Base-by-base conservation (phyloP, 2,888 invertebrate genomes). In the Drosophila tripunctata region DNA sequence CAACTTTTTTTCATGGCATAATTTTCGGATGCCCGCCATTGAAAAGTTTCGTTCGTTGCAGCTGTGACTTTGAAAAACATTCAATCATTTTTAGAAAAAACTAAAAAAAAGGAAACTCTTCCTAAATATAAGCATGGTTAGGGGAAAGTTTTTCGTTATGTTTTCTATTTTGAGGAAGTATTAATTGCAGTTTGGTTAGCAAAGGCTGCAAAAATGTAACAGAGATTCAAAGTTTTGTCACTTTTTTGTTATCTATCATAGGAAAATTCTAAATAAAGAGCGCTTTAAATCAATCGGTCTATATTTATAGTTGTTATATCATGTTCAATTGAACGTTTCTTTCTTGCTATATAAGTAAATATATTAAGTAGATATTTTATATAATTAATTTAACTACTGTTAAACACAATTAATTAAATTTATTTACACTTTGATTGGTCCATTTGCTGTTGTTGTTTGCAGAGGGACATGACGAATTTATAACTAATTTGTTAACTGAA, bases 41-140 rank as follows among this genome's bases (percentile, higher is more conserved):
- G 27, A 56, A n/a, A 66, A 66, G 63, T 68, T 57, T 63, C 51
- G 43, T 2, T 47, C 36, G 44, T 51, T 66, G 48, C 82, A 80
- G 75, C 79, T 77, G 82, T 64, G 82, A 77, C 80, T 73, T 66
- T 77, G 66, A 75, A 75, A 66, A 58, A 60, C 64, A 75, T 77
- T 82, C 78, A 82, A 80, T 80, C 80, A 79, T 77, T 75, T 78
- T 61, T 15, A 6, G 15, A 50, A 61, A 27, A 10, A 27, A 10
- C 8, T 6, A 27, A 27, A 27, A 3, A 8, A 27, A 27, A 10
- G 3, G 1, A 10, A 74, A 41, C 48, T 58, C 19, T 47, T 30
- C 24, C 27, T 44, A 51, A 50, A 51, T 62, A 45, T 64, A 17
- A 7, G 35, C 54, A 36, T n/a, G 61, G 56, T 48, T 44, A 0